Evolutionary conservation across 2,888 invertebrate species (phyloP).

Genomic region (Coelinius sp.): DNA sequence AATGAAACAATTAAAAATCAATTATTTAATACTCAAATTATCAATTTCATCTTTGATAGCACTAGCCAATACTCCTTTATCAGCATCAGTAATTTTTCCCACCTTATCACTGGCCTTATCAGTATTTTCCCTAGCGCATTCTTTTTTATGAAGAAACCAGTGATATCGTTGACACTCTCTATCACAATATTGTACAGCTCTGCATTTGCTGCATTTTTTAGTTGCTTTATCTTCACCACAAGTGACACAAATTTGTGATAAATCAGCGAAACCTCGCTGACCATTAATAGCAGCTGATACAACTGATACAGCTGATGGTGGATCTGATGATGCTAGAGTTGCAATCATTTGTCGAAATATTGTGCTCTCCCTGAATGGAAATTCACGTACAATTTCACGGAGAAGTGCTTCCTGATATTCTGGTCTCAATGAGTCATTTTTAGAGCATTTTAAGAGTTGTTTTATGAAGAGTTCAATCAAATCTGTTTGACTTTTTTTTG

Average conservation of each 20-base stretch:
- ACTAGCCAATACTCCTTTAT: slow-evolving; percentile 59
- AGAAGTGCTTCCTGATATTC: slow-evolving; percentile 80
- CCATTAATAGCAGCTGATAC: slow-evolving; percentile 90
- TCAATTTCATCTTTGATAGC: slow-evolving; percentile 60
- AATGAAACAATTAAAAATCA: not conserved
- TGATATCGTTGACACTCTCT: slow-evolving; percentile 94
- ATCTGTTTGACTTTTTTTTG: slow-evolving; percentile 73
- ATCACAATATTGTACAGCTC: slow-evolving; percentile 93
- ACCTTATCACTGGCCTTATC: slow-evolving; percentile 43
- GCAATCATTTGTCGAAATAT: slow-evolving; percentile 90
- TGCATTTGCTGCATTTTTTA: slow-evolving; percentile 96
- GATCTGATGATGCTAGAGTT: slow-evolving; percentile 82
- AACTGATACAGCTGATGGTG: slow-evolving; percentile 79
- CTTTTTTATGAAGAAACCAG: slow-evolving; percentile 93
- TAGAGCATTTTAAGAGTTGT: slow-evolving; percentile 83
- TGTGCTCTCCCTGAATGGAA: slow-evolving; percentile 91
- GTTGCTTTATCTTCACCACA: slow-evolving; percentile 91
- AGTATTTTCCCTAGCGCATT: slow-evolving; percentile 78
- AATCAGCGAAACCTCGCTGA: slow-evolving; percentile 83
- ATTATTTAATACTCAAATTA: slow-evolving; percentile 60
- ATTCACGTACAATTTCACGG: slow-evolving; percentile 89
- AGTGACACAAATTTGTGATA: slow-evolving; percentile 82
- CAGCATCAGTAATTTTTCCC: slow-evolving; percentile 57
- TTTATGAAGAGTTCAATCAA: slow-evolving; percentile 83
- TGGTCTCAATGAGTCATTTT: slow-evolving; percentile 75